Conservation (phyloP, 2,888 invertebrate genomes). For the Prosopocoilus inquinatus region DNA sequence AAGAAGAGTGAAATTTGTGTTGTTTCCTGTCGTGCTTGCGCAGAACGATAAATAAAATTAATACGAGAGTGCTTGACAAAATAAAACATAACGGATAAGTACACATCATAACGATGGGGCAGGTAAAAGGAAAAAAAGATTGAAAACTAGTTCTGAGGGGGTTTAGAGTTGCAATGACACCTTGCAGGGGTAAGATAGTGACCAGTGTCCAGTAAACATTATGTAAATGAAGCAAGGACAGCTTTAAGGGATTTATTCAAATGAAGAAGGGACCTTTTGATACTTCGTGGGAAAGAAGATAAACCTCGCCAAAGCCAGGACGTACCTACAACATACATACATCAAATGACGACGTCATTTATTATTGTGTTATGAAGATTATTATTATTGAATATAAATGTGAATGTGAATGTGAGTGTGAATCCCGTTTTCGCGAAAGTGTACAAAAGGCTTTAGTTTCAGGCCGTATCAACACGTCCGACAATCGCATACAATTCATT, state of each 20-base stretch:
- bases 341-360: slow-evolving; percentile 11
- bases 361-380: slow-evolving; percentile 10
- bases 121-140: slow-evolving; percentile 17
- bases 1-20: background rate
- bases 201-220: slow-evolving; percentile 39
- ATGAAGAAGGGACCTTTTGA: slow-evolving; percentile 35
- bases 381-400: slow-evolving; percentile 1
- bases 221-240: slow-evolving; percentile 39
- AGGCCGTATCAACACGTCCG: background rate
- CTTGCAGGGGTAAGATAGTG: slow-evolving; percentile 26
- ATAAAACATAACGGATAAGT: slow-evolving; percentile 9
- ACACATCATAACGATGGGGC: slow-evolving; percentile 10
- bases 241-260: slow-evolving; percentile 42
- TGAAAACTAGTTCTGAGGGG: slow-evolving; percentile 23
- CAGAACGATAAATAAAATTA: too few species aligned
- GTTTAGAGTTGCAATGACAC: slow-evolving; percentile 25
- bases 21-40: background rate
- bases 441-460: background rate
- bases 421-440: background rate
- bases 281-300: slow-evolving; percentile 35
- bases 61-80: background rate
- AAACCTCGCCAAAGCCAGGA: slow-evolving; percentile 21
- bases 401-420: too few species aligned
- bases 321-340: background rate
- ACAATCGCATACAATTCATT: background rate